Evolutionary conservation across 2,797 vertebrate genomes (phyloP), one percentile per base, ranked within the genome.

Genomic region (Podarcis lilfordi): DNA sequence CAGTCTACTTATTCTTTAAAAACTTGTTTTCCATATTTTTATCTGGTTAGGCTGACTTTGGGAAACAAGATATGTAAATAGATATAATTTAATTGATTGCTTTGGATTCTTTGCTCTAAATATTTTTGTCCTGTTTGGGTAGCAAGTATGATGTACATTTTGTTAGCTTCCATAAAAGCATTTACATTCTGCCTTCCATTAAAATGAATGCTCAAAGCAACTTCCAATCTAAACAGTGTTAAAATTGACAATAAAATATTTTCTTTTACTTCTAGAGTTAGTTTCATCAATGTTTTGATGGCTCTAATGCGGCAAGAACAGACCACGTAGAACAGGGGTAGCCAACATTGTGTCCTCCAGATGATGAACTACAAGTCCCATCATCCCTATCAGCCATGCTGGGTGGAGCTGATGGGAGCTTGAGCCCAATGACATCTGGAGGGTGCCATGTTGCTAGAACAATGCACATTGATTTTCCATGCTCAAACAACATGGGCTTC

Each of bases 1-100:
- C 82, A 91, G 89, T 88, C 45, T 79, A 2, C 90, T 93, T 88
- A 92, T 91, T 90, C 90, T 92, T 93, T 94, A 89, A 86, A 94
- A 94, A 92, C 88, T 79, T 88, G 82, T 94, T 93, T 94, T 84
- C 69, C 80, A 89, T 13, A 75, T 90, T 90, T 85, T 0, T 4
- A 64, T 21, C 19, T 7, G 10, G 50, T 64, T 80, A 21, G 15
- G n/a, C 11, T 80, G 83, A 66, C 43, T 50, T 55, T 66, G 10
- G 21, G 59, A 81, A 82, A 87, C 19, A 13, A 45, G 13, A 64
- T 64, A 80, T 79, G 17, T 80, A 66, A 61, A 25, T 37, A 68
- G 25, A 35, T 6, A 45, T 82, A 2, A 27, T 43, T 72, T 74
- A 27, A 80, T 72, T 43, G 29, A 45, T 27, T 78, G 37, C 23